phyloP scores from a whole-genome alignment of 2,888 invertebrate genomes.

The Eupithecia exiguata region DNA sequence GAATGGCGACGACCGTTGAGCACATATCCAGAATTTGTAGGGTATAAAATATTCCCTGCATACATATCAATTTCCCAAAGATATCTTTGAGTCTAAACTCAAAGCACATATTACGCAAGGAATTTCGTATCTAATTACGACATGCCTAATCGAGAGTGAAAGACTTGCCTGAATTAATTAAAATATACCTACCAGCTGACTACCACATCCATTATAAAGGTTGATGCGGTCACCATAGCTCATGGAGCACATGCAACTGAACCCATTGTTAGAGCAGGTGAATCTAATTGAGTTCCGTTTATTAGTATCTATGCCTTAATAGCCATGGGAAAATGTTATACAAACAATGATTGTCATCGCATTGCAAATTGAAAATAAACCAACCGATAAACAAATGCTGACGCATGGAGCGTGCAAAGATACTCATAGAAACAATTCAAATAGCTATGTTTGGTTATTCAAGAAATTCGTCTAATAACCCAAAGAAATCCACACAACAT shows the following conservation, averaged over 20 bases:
- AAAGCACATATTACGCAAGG: too few relatives aligned
- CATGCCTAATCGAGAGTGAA: not conserved
- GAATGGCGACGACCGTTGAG: too few relatives aligned
- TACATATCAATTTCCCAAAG: too few relatives aligned
- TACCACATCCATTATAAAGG: conserved; percentile 15
- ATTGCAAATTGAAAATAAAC: not conserved
- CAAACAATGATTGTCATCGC: conserved; percentile 11
- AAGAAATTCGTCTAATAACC: conserved; percentile 30
- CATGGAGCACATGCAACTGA: conserved; percentile 60
- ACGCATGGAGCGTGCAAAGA: not conserved
- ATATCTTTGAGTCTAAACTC: too few relatives aligned
- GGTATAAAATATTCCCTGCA: too few relatives aligned
- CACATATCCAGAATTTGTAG: too few relatives aligned
- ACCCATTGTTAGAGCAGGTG: conserved; percentile 66
- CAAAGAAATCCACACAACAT: conserved; percentile 65
- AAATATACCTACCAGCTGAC: conserved; percentile 21
- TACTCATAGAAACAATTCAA: not conserved
- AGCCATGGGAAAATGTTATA: conserved; percentile 30
- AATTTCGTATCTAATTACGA: not conserved
- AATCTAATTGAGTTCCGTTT: conserved; percentile 67
- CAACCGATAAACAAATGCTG: not conserved
- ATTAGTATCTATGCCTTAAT: conserved; percentile 30
- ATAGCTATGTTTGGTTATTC: not conserved
- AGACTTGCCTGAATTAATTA: not conserved
- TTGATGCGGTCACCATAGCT: conserved; percentile 48